Percentiles rank a stretch among this genome's conserved stretches.
phyloP scores from a whole-genome alignment of 2,113 vertebrate species.

The Salvator merianae region DNA sequence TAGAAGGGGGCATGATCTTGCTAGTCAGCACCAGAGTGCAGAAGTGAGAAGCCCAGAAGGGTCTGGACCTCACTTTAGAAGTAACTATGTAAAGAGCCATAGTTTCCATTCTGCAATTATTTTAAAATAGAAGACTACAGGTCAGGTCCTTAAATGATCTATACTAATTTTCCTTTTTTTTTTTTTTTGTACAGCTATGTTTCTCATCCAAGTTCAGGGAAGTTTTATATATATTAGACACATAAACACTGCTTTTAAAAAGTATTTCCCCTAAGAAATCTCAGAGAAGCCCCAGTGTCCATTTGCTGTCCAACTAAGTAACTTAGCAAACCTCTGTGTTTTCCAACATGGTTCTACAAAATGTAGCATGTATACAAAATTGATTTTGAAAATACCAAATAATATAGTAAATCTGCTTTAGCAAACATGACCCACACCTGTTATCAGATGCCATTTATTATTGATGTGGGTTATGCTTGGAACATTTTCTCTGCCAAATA shows the following conservation, averaged over 20 bases:
- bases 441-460: conserved; percentile 11
- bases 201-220: neutral
- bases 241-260: neutral
- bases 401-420: conserved; percentile 23
- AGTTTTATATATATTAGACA: neutral
- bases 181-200: fast-evolving
- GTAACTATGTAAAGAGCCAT: too few species aligned
- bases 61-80: too few species aligned
- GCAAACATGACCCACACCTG: conserved; percentile 16
- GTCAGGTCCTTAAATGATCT: conserved; percentile 9
- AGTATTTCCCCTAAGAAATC: conserved; percentile 14
- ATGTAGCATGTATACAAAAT: conserved; percentile 6
- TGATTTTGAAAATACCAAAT: conserved; percentile 8
- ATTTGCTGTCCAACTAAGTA: conserved; percentile 11
- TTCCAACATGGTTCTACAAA: conserved; percentile 11
- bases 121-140: neutral
- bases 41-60: too few species aligned
- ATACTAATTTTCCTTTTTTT: neutral
- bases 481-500: conserved; percentile 7
- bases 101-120: too few species aligned
- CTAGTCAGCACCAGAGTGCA: too few species aligned
- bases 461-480: neutral
- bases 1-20: too few species aligned
- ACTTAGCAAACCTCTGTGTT: neutral
- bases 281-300: neutral